Evolutionary conservation across 1,140 invertebrate genomes (phyloP).

Genomic region (Antheraea pernyi): DNA sequence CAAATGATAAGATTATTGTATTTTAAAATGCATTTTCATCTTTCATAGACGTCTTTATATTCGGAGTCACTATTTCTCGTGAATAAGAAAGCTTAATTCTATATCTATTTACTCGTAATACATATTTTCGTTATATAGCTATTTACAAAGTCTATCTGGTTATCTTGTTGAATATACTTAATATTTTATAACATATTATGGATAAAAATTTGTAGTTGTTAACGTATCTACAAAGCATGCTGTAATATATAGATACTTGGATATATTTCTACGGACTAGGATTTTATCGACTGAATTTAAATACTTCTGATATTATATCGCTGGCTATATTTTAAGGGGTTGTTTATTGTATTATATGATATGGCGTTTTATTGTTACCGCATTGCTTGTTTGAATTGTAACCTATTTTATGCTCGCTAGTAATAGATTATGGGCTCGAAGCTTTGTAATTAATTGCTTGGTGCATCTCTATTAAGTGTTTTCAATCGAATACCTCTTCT

Average conservation of each 20-base stretch:
- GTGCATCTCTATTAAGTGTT: slow-evolving; percentile 34
- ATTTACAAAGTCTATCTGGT: slow-evolving; percentile 72
- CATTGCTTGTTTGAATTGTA: slow-evolving; percentile 10
- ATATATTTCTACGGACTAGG: slow-evolving; percentile 31
- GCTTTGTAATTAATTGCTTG: neutral
- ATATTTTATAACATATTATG: slow-evolving; percentile 67
- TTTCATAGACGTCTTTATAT: slow-evolving; percentile 16
- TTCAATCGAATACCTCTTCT: slow-evolving; percentile 67
- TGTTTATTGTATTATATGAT: slow-evolving; percentile 25
- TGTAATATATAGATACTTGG: slow-evolving; percentile 38
- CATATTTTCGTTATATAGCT: slow-evolving; percentile 58
- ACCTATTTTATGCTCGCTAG: slow-evolving; percentile 29
- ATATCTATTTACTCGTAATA: slow-evolving; percentile 43
- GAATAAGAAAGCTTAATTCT: slow-evolving; percentile 42
- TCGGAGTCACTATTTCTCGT: slow-evolving; percentile 32
- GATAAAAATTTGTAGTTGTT: slow-evolving; percentile 46
- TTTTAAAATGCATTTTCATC: slow-evolving; percentile 17
- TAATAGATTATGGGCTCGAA: slow-evolving; percentile 4
- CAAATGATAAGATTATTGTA: slow-evolving; percentile 26
- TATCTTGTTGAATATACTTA: slow-evolving; percentile 51
- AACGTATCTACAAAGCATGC: slow-evolving; percentile 43
- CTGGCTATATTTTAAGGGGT: slow-evolving; percentile 29
- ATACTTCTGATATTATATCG: slow-evolving; percentile 39
- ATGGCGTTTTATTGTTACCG: neutral
- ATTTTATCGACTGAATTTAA: slow-evolving; percentile 62